Conservation (phyloP, 2,113 vertebrate genomes). For the Phrynosoma platyrhinos region DNA sequence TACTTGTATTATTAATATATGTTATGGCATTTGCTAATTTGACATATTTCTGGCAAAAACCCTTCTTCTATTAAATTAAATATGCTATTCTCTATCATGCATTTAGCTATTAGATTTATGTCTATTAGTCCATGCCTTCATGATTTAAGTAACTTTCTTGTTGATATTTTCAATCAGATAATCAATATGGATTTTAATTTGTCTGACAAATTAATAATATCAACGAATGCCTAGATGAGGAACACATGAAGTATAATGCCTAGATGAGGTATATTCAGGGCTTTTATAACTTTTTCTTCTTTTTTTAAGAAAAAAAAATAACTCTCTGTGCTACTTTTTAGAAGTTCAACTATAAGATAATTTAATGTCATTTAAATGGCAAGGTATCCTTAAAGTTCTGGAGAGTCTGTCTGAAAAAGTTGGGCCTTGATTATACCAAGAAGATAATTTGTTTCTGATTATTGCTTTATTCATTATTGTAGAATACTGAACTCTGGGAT, state of each 20-base stretch:
- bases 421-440: background rate
- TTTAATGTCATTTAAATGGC: background rate
- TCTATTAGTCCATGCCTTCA: slow-evolving; percentile 50
- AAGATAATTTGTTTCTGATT: background rate
- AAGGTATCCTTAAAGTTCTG: background rate
- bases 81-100: slow-evolving; percentile 40
- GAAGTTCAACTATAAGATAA: background rate
- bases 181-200: slow-evolving; percentile 46
- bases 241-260: background rate
- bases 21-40: background rate
- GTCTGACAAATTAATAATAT: background rate
- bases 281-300: background rate
- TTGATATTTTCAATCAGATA: slow-evolving; percentile 51
- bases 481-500: background rate
- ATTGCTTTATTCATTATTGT: too few relatives aligned
- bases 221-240: slow-evolving; percentile 47
- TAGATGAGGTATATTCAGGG: slow-evolving; percentile 31
- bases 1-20: background rate
- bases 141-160: slow-evolving; percentile 48
- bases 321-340: background rate
- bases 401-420: background rate
- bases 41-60: slow-evolving; percentile 32
- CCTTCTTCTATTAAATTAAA: slow-evolving; percentile 55
- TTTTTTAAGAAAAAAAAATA: background rate
- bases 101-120: slow-evolving; percentile 57